phyloP scores from a whole-genome alignment of 1,140 invertebrate genomes.

The Atta texana region DNA sequence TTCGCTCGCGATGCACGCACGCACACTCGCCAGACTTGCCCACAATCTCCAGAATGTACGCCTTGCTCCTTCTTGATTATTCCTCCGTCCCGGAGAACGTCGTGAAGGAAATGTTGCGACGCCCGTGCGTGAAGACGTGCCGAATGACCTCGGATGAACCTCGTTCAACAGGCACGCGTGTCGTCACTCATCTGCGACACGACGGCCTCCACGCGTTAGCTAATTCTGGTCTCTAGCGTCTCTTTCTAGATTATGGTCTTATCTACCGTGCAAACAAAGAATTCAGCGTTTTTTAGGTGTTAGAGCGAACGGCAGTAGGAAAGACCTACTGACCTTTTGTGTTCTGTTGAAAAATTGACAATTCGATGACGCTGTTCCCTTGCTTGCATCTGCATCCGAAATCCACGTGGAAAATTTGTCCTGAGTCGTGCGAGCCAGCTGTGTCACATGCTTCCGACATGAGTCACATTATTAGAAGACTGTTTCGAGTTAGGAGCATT shows the following conservation, averaged over 20 bases:
- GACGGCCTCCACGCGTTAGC: constrained; percentile 14
- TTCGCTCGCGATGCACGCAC: not conserved
- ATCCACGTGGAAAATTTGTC: constrained; percentile 3
- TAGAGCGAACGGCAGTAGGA: not conserved
- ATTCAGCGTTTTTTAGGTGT: not conserved
- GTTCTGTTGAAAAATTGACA: not conserved
- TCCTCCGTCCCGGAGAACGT: not conserved
- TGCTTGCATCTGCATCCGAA: too few species aligned
- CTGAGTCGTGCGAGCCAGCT: not conserved
- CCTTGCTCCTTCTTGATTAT: not conserved
- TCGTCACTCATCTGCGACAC: constrained; percentile 65
- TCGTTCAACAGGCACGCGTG: constrained; percentile 80
- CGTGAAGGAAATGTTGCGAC: constrained; percentile 12
- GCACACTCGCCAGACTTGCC: not conserved
- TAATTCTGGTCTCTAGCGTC: constrained; percentile 42
- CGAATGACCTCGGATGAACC: constrained; percentile 78
- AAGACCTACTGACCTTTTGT: not conserved
- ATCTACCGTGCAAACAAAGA: not conserved
- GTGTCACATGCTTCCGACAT: constrained; percentile 19
- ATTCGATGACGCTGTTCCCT: not conserved
- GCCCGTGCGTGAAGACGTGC: constrained; percentile 45
- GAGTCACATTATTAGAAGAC: constrained; percentile 11
- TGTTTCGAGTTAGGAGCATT: not conserved
- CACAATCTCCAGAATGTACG: constrained; percentile 10
- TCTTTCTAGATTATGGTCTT: constrained; percentile 34